Base-by-base conservation (phyloP, 2,113 vertebrate species). In the Syngnathoides biaculeatus region DNA sequence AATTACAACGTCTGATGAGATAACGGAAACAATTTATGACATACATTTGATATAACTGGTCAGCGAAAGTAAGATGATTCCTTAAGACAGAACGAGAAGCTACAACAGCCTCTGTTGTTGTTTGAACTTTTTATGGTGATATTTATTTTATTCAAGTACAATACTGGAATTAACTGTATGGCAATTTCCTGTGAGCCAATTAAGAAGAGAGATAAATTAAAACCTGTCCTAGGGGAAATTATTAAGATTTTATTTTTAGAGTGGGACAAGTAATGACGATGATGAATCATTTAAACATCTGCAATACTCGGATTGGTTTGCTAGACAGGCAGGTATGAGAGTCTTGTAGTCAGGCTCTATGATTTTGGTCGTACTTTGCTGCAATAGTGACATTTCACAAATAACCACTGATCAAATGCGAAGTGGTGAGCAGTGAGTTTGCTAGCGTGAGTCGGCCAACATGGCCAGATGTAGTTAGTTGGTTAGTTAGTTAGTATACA, bases 201-300 rank as follows among this genome's bases (percentile, higher is more conserved):
- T 90, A 89, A 79, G 71, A 77, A 79, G 73, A n/a, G 59, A 84
- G 80, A 84, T 79, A 75, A 79, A 90, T 85, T 85, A 83, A 87
- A 87, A 86, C 79, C 82, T 78, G 77, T 87, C 89, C 87, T 89
- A 60, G 67, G 89, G 87, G 89, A 90, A 88, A 89, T 90, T 88
- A 86, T 88, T 64, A 78, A 77, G 82, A 72, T 84, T 85, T 86
- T 90, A 87, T 89, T 87, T 87, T 89, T 88, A 89, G 87, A 87
- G 82, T 77, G 74, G 84, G 77, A 77, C 71, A 66, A 78, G 67
- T 78, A 62, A 68, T 80, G 81, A 35, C 6, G 30, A 35, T 35
- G 30, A 35, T 74, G 69, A 63, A 57, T 62, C 17, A 42, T 71
- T 67, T 80, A 71, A 73, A 81, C 80, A 71, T 72, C 71, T 82